A percentile compares a stretch with the other conserved stretches of the same genome.
phyloP scores from a whole-genome alignment of 2,797 vertebrate species.

The Loris lydekkerianus region DNA sequence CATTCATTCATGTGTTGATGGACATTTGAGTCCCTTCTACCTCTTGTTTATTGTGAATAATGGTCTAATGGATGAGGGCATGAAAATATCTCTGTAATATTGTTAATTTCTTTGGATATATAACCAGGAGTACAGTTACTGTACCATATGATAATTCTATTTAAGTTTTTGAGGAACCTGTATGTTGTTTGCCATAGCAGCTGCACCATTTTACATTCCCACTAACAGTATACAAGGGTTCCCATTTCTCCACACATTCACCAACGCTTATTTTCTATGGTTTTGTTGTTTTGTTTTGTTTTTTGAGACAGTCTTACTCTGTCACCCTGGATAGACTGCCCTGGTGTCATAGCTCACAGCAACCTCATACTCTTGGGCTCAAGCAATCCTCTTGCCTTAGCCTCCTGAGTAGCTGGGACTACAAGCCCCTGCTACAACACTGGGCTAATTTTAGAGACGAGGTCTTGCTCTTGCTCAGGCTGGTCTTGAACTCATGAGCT shows the following conservation, averaged over 20 bases:
- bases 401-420: too few species aligned
- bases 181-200: not conserved
- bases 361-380: too few species aligned
- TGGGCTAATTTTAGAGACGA: too few species aligned
- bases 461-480: too few species aligned
- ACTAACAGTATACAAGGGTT: not conserved
- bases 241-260: not conserved
- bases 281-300: too few species aligned
- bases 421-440: too few species aligned
- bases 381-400: too few species aligned
- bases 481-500: too few species aligned
- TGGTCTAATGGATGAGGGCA: not conserved
- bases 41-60: not conserved
- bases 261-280: not conserved
- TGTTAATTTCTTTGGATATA: not conserved
- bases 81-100: not conserved
- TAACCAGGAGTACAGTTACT: not conserved
- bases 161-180: not conserved
- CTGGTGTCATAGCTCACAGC: too few species aligned
- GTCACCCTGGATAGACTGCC: too few species aligned
- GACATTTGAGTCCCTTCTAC: not conserved
- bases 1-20: not conserved
- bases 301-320: too few species aligned
- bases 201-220: not conserved
- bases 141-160: not conserved